Evolutionary conservation across 2,888 invertebrate genomes (phyloP).

Genomic region (Portevinia maculata): DNA sequence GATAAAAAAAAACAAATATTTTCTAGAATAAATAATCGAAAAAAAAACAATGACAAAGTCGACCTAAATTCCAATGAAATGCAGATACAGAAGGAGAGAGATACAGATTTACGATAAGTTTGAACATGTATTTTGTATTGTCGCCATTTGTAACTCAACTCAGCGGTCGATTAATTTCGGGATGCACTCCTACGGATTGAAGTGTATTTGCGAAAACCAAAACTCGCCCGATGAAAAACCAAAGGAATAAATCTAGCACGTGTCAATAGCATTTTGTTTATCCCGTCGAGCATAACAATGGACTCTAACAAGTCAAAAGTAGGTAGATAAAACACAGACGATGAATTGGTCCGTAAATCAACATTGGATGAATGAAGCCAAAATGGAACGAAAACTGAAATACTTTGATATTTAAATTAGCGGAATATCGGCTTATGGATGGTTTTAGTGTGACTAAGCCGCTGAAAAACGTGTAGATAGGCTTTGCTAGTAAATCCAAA

Average conservation of each 20-base stretch:
- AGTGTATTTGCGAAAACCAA: not conserved
- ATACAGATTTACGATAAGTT: not conserved
- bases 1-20: not conserved
- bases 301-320: constrained; percentile 7
- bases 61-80: constrained; percentile 14
- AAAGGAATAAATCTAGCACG: constrained; percentile 25
- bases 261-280: constrained; percentile 48
- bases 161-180: not conserved
- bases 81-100: not conserved
- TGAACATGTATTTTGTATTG: not conserved
- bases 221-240: too few relatives aligned
- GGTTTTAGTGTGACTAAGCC: not conserved
- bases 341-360: constrained; percentile 33
- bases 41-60: constrained; percentile 8
- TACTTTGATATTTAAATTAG: constrained; percentile 25
- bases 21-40: not conserved
- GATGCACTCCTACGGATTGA: not conserved
- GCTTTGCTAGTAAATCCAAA: constrained; percentile 11
- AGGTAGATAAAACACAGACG: constrained; percentile 38
- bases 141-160: not conserved
- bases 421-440: not conserved
- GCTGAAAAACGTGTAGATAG: not conserved
- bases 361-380: constrained; percentile 2
- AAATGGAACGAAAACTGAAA: not conserved
- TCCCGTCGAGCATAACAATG: constrained; percentile 37